Base-by-base conservation (phyloP, 2,113 vertebrate genomes). In the Beaufortia kweichowensis region DNA sequence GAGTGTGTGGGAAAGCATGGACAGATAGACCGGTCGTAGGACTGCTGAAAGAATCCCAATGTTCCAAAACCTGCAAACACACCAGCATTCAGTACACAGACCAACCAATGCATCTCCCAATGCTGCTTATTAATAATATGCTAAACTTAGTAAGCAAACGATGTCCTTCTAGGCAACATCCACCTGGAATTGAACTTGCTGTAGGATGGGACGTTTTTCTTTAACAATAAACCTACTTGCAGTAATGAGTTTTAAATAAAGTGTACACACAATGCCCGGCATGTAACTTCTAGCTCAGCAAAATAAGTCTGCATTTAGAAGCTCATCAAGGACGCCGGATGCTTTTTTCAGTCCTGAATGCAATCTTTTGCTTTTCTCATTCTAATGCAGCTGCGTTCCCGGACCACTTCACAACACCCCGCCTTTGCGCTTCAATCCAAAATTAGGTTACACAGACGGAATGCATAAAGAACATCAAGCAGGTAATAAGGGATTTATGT, bases 41-140 rank as follows among this genome's bases (percentile, higher is more conserved):
- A 86, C 95, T 95, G 90, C 94, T 91, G 91, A 93, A 96, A 80
- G 85, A 81, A 81, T 97, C 96, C 97, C 97, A 98, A 86, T 94
- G 93, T 85, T 97, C 95, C 93, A 95, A 92, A 80, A 97, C 92
- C 97, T 99, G 91, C 19, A 93, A 94, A 91, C 87, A 92, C 88
- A 91, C 84, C 75, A 39, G 87, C 82, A 87, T 43, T 84, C 60
- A 80, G 84, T 90, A 79, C 89, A 61, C 48, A 64, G 15, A 2
- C 14, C 33, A 31, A 28, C 59, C 43, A 55, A 19, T 4, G 10
- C 11, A 31, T 26, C 60, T 39, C n/a, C 61, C n/a, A 70, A 11
- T 10, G 1, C 67, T 33, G 29, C 15, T 50, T 50, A 68, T 53
- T 68, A 50, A 68, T 50, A 68, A 68, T 50, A 68, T 53, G 12